Base-by-base conservation (phyloP, 2,113 vertebrate genomes). In the Pedionomus torquatus region DNA sequence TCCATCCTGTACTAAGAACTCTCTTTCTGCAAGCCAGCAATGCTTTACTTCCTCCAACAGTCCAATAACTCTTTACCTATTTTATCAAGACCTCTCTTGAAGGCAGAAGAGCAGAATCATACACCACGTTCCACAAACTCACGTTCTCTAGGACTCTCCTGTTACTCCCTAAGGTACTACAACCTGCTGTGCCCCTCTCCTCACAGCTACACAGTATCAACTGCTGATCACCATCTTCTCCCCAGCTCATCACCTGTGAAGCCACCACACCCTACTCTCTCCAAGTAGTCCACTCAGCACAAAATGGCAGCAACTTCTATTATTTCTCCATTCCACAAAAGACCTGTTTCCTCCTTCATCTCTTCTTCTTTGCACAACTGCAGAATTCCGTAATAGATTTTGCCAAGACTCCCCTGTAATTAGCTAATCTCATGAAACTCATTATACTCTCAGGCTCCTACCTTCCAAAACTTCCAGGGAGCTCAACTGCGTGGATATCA, bases 1-100 rank as follows among this genome's bases (percentile, higher is more conserved):
- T 2, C 11, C 5, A 0, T 14, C n/a, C 24, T 3, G 2, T 4
- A 7, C 12, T 0, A 3, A 35, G 0, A 33, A 10, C 9, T 54
- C 35, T 10, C 9, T 18, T 75, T 57, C 43, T 54, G 44, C 44
- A 5, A 18, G 13, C 7, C 48, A 43, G 13, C 19, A 57, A 46
- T 0, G 0, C 6, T 4, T 5, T 4, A 54, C 11, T 46, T 68
- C 21, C 30, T 71, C 21, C 52, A 68, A 24, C 12, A 46, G 4
- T 7, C 33, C 48, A 49, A 21, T 9, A 54, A n/a, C 13, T 23
- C 35, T 4, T 25, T 5, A 51, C 4, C 14, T 41, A 1, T 3
- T 16, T 18, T 13, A 35, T 1, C 65, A 2, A 26, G 1, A 9
- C 4, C 4, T 3, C 24, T 30, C 17, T 2, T 3, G 10, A 69